These are phyloP conservation scores for Patagioenas fasciata DNA, from an alignment of 2,113 vertebrate genomes.

Conservation along the genomic window DNA sequence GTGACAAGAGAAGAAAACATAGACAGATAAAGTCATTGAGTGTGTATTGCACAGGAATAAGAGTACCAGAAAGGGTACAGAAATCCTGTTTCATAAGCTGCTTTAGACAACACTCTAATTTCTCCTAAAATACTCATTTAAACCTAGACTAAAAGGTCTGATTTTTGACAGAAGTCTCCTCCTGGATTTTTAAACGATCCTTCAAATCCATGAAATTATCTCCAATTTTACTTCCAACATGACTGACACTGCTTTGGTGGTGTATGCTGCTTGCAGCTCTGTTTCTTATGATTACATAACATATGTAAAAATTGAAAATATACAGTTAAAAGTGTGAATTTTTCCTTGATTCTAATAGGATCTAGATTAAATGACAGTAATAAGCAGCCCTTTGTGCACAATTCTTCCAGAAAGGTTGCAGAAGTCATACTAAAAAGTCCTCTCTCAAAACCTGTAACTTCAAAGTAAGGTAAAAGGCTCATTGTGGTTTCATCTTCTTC, in stretches of 20 bases:
- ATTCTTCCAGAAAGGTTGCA: background rate
- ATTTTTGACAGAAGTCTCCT: background rate
- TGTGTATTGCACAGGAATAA: background rate
- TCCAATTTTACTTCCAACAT: background rate
- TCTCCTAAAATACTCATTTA: background rate
- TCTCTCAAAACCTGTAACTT: background rate
- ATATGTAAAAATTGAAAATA: background rate
- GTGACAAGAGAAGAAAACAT: background rate
- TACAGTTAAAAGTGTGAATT: background rate
- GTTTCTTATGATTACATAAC: background rate
- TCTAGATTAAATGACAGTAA: slow-evolving; percentile 1
- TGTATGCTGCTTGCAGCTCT: background rate
- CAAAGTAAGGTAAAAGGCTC: background rate
- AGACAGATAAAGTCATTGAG: background rate
- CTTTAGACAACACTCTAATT: background rate
- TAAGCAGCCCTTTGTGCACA: background rate
- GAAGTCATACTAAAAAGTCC: background rate
- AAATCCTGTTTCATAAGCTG: background rate
- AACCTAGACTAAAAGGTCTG: background rate
- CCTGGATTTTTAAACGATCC: background rate
- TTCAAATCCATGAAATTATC: background rate
- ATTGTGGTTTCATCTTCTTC: background rate
- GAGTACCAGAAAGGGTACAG: background rate
- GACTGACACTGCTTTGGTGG: background rate
- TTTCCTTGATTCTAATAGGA: background rate